phyloP scores from a whole-genome alignment of 92 coral and sea anemone genomes.

The Phymanthus crucifer region DNA sequence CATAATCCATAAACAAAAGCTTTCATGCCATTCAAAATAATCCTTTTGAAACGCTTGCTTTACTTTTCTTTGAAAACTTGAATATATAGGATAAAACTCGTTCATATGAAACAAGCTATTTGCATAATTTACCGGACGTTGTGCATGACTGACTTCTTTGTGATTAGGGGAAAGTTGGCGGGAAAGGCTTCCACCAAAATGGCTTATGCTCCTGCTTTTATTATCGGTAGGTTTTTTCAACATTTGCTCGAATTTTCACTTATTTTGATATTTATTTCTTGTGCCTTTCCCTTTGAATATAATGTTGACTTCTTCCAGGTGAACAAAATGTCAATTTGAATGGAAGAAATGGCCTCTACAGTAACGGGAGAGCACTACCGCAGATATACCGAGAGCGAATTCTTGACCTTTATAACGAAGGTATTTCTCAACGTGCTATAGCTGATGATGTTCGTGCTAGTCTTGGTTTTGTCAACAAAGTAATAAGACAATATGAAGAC shows the following conservation, averaged over 20 bases:
- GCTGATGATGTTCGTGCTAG: conserved; percentile 37
- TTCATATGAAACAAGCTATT: not conserved
- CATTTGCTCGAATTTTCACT: not conserved
- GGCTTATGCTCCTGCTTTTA: conserved; percentile 49
- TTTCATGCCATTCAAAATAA: too few species aligned
- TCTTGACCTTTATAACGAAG: conserved; percentile 48
- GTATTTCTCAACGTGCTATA: conserved; percentile 45
- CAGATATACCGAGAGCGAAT: conserved; percentile 46
- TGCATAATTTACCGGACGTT: not conserved
- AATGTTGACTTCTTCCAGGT: conserved; percentile 8
- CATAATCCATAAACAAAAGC: too few species aligned
- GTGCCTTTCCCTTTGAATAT: too few species aligned
- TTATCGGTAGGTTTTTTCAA: conserved; percentile 10
- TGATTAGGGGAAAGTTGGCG: not conserved
- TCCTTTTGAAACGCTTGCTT: too few species aligned
- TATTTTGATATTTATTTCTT: too few species aligned
- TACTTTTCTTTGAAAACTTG: too few species aligned
- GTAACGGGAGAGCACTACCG: conserved; percentile 31
- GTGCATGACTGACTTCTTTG: not conserved
- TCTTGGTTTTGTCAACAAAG: conserved; percentile 46
- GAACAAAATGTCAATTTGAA: conserved; percentile 9
- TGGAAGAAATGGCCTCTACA: conserved; percentile 25
- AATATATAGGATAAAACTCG: too few species aligned
- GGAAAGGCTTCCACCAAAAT: not conserved
- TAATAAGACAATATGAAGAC: conserved; percentile 38